phyloP scores from a whole-genome alignment of 1,140 invertebrate genomes.

The Drosophila pallidifrons region DNA sequence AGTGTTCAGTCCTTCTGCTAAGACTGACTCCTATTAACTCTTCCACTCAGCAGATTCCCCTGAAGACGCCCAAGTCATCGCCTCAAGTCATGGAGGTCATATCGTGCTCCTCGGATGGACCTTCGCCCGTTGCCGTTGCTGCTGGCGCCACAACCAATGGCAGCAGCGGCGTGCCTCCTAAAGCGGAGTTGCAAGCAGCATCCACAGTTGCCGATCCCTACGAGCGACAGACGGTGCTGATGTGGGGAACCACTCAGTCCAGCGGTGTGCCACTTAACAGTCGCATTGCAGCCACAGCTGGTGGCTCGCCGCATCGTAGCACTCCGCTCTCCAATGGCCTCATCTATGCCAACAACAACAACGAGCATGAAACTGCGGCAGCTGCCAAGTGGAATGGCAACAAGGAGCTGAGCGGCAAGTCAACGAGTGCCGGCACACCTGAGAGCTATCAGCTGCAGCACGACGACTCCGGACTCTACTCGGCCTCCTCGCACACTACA shows the following conservation, averaged over 20 bases:
- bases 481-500: constrained; percentile 79
- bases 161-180: constrained; percentile 75
- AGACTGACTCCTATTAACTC: neutral
- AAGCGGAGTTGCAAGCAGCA: constrained; percentile 80
- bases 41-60: constrained; percentile 65
- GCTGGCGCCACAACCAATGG: constrained; percentile 57
- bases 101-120: constrained; percentile 82
- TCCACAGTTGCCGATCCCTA: constrained; percentile 84
- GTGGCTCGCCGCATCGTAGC: constrained; percentile 72
- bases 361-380: constrained; percentile 52
- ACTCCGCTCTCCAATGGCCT: constrained; percentile 74
- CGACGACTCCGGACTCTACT: constrained; percentile 81
- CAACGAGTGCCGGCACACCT: constrained; percentile 68
- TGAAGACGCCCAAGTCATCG: constrained; percentile 84
- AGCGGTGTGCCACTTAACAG: constrained; percentile 73
- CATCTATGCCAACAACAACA: constrained; percentile 67
- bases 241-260: constrained; percentile 90
- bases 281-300: constrained; percentile 58
- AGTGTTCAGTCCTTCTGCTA: neutral
- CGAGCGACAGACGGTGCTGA: constrained; percentile 92
- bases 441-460: constrained; percentile 79
- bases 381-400: constrained; percentile 80
- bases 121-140: constrained; percentile 64
- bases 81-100: constrained; percentile 84
- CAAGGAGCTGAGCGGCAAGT: constrained; percentile 61